Base-by-base conservation (phyloP, 1,140 invertebrate genomes). In the Nasonia giraulti region DNA sequence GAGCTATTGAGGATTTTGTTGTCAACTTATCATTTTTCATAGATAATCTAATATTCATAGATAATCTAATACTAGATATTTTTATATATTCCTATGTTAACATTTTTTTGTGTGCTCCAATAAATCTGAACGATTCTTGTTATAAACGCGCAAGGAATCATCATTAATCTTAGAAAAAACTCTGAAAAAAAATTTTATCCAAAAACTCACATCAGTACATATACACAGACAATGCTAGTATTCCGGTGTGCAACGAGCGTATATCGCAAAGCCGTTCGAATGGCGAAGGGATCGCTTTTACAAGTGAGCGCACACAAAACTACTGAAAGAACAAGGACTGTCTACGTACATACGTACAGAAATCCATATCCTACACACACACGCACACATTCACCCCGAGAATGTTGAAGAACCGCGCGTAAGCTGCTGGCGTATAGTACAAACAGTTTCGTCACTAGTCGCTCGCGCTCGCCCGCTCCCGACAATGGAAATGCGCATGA, bases 401-500 rank as follows among this genome's bases (percentile, higher is more conserved):
- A 73, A 31, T 31, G 69, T 37, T 31, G n/a, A n/a, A n/a, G n/a
- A 33, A 73, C 33, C 2, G 69, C 27, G 88, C 83, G 78, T 83
- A 87, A 87, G 86, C 83, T 69, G 40, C 14, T 17, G 68, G n/a
- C 83, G 85, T 90, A 87, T 87, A 87, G 84, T 79, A 87, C 81
- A 77, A 66, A 74, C n/a, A 87, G 89, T 90, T 90, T 90, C 89
- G 87, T 89, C 89, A 90, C 80, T 62, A 62, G 50, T 20, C 12
- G 50, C 50, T 55, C 50, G 50, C 69, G 73, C 76, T 23, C 77
- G 73, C 68, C 83, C 85, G 76, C 77, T 82, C 77, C 86, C 87
- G 88, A 91, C 90, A 91, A 90, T 91, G 89, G 89, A 89, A 91
- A 89, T 86, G 86, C 85, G 87, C 89, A 88, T 87, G 89, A 91